These are phyloP conservation scores for Thunnus albacares DNA, from an alignment of 2,797 vertebrate genomes.

Conservation along the genomic window DNA sequence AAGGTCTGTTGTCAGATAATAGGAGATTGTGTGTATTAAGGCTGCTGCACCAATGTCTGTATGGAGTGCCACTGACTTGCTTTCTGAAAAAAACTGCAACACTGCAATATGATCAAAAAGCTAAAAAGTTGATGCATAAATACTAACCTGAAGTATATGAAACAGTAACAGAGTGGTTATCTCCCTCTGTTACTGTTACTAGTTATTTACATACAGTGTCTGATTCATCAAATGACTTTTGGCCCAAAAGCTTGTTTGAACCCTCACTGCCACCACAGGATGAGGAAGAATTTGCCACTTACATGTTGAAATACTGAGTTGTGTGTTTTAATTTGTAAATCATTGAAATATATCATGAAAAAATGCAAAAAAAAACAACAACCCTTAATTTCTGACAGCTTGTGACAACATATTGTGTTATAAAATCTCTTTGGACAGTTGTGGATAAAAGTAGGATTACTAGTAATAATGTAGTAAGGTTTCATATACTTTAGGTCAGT, in stretches of 20 bases:
- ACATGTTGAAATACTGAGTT: too few relatives aligned
- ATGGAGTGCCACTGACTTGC: background rate
- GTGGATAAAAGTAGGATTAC: background rate
- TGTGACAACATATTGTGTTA: too few relatives aligned
- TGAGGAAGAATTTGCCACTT: background rate
- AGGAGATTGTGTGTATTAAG: background rate
- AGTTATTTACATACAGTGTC: background rate
- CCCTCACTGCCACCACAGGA: background rate
- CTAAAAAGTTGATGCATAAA: background rate
- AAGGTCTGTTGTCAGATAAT: background rate
- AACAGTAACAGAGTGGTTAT: background rate
- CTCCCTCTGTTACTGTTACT: background rate
- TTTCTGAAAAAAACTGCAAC: too few relatives aligned
- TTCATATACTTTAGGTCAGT: constrained; percentile 11
- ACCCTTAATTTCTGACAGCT: background rate
- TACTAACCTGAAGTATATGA: background rate
- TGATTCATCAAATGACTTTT: background rate
- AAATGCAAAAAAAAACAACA: background rate
- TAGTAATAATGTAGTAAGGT: background rate
- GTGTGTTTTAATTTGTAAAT: background rate
- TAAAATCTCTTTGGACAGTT: background rate
- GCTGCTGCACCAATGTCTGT: background rate
- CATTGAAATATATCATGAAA: background rate
- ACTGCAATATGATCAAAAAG: background rate
- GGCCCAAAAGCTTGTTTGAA: background rate